Percentiles rank a stretch among this genome's conserved stretches.
phyloP scores from a whole-genome alignment of 2,113 vertebrate species.

The Illadopsis cleaveri region DNA sequence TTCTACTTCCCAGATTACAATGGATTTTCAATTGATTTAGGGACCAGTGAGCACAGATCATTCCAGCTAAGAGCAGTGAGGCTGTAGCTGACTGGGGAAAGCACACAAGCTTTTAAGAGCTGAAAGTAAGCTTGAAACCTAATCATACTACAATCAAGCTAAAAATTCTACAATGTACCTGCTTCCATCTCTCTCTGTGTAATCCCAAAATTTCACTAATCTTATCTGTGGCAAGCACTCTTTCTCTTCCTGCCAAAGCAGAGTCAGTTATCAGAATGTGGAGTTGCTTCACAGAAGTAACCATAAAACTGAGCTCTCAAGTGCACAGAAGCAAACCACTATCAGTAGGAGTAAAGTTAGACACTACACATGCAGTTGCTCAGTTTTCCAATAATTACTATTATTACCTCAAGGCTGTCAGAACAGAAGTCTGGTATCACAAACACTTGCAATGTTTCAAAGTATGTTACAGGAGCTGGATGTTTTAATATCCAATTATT shows the following conservation, averaged over 20 bases:
- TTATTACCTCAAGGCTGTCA: not conserved
- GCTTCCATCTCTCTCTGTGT: not conserved
- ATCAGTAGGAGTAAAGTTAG: not conserved
- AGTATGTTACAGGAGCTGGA: not conserved
- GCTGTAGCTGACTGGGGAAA: not conserved
- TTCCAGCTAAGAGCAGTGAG: not conserved
- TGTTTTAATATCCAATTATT: not conserved
- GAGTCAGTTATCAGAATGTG: not conserved
- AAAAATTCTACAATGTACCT: not conserved
- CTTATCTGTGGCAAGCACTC: not conserved
- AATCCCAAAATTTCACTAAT: not conserved
- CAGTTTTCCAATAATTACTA: not conserved
- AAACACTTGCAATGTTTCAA: not conserved
- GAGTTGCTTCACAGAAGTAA: not conserved
- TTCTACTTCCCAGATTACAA: not conserved
- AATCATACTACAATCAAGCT: not conserved
- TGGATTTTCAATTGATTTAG: not conserved
- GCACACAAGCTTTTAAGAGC: not conserved
- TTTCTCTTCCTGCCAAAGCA: not conserved
- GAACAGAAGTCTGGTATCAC: not conserved
- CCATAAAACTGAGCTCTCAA: not conserved
- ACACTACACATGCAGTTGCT: not conserved
- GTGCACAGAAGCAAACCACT: not conserved
- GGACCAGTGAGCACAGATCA: not conserved
- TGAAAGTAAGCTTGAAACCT: not conserved